Evolutionary conservation across 2,888 invertebrate genomes (phyloP), one percentile per base, ranked within the genome.

Genomic region (Hydraecia micacea): DNA sequence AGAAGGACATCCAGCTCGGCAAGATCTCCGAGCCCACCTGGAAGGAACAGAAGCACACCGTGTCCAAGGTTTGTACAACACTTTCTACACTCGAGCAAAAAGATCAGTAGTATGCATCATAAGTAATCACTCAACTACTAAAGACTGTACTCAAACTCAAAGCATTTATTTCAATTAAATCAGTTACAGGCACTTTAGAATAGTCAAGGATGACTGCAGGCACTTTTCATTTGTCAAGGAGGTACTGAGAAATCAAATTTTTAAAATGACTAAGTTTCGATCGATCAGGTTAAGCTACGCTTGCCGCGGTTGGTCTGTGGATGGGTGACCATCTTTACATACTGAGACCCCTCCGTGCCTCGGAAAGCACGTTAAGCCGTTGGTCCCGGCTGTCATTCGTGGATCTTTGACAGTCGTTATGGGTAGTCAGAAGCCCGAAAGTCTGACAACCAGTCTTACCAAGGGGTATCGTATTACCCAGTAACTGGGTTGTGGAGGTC

Each of bases 1-100:
- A 95, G 80, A 96, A 95, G 60, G 96, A 97, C 79, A 86, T 95
- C 66, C 94, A 94, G 79, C 93, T 96, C 46, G 97, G 97, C 39
- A 95, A 96, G 86, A 94, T 96, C 74, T 95, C 96, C 0, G 94
- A 96, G 77, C 93, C 93, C 1, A 91, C 92, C 13, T 96, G 96
- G 97, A 96, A 95, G 82, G 88, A 92, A 0, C 95, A 93, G 77
- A 96, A 95, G 77, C 95, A 95, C 52, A 84, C 92, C 1, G 91
- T 96, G 36, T 93, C 95, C n/a, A 96, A 96, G 95, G 97, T 96
- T 70, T 21, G 70, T 70, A 39, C 18, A n/a, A 60, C 70, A 18
- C 60, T 18, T 46, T 28, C n/a, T 36, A 42, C 9, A 65, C 13
- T 25, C 9, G 1, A 39, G 25, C 8, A 65, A 25, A n/a, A 65